A percentile compares a stretch with the other conserved stretches of the same genome.
Conservation (phyloP, 1,140 invertebrate genomes). For the Armadillidium nasatum region DNA sequence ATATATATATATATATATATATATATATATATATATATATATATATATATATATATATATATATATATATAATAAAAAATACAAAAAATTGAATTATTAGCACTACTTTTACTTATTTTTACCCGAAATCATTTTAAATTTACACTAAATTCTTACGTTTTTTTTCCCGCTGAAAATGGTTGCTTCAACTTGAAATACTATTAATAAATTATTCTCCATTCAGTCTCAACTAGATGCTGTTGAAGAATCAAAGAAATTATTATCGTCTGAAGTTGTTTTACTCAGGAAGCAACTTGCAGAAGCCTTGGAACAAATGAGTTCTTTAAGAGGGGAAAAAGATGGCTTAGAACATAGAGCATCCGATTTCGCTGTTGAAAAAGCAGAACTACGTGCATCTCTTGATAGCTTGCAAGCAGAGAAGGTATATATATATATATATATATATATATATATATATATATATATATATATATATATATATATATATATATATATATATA, state of each 20-base stretch:
- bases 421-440: constrained; percentile 16
- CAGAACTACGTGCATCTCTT: constrained; percentile 38
- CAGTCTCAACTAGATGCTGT: constrained; percentile 43
- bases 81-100: too few species aligned
- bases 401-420: constrained; percentile 43
- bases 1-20: too few species aligned
- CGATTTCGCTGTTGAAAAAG: constrained; percentile 42
- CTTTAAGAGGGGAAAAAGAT: constrained; percentile 37
- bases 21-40: too few species aligned
- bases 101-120: too few species aligned
- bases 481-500: too few species aligned
- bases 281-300: constrained; percentile 44
- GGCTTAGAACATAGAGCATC: constrained; percentile 38
- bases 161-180: too few species aligned
- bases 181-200: too few species aligned
- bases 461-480: neutral
- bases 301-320: constrained; percentile 33
- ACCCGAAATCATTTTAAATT: too few species aligned
- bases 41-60: too few species aligned
- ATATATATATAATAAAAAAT: too few species aligned
- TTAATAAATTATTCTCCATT: neutral
- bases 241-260: constrained; percentile 40
- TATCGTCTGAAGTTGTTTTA: constrained; percentile 45
- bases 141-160: too few species aligned
- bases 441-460: constrained; percentile 12